Base-by-base conservation (phyloP, 23 tunicate genomes). In the Styela clava region DNA sequence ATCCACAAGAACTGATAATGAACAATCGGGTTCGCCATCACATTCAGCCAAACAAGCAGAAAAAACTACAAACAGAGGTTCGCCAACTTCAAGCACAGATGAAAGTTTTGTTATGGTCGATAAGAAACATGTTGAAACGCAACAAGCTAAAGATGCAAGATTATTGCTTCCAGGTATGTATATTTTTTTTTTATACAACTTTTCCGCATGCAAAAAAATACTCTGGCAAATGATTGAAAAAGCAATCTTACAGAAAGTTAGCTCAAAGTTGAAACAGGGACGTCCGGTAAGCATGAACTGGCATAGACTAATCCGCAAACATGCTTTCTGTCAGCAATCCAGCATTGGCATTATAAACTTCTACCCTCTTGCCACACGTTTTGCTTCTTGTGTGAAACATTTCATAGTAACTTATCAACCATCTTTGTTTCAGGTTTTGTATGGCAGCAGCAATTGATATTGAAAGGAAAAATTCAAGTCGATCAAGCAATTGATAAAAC, bases 391-490 rank as follows among this genome's bases (percentile, higher is more conserved):
- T 9, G 9, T 30, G 9, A 22, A 21, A 74, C 22, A 22, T n/a
- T n/a, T n/a, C n/a, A n/a, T n/a, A n/a, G n/a, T n/a, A n/a, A n/a
- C n/a, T n/a, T n/a, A n/a, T n/a, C n/a, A n/a, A n/a, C n/a, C n/a
- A n/a, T n/a, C n/a, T n/a, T n/a, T n/a, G n/a, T n/a, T 86, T 31
- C 71, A 88, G 94, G 79, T 37, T 84, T 83, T 34, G 77, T 51
- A 37, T 88, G 94, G 94, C 83, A 88, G 51, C 79, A 88, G 62
- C 94, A 88, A 73, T 63, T 88, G 61, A 85, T 88, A 63, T 73
- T 83, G 82, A 88, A 88, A 79, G 88, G 94, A 24, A 88, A 88
- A 51, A 22, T 88, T 16, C 85, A 88, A 79, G 74, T 84, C 29
- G 77, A 85, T 21, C 35, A 33, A 65, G 63, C 5, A 34, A 51